These are phyloP conservation scores for Endotricha flammealis DNA, from an alignment of 2,888 invertebrate genomes.

Conservation along the genomic window DNA sequence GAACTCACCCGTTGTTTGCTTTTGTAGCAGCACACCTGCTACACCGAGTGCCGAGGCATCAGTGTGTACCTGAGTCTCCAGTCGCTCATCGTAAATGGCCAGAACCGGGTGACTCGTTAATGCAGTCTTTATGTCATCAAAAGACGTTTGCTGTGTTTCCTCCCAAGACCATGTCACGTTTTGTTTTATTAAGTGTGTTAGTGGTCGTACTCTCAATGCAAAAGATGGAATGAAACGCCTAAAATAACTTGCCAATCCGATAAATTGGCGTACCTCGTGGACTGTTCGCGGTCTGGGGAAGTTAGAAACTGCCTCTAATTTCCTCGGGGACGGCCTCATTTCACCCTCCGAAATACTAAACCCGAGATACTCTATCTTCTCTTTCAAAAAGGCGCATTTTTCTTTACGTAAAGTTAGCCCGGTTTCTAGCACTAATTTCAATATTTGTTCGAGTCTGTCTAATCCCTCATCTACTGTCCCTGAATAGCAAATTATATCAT, in stretches of 20 bases:
- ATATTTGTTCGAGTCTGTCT: slow-evolving; percentile 3
- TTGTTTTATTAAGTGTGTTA: not conserved
- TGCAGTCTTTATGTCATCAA: slow-evolving; percentile 19
- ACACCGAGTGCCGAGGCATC: slow-evolving; percentile 29
- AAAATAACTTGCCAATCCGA: not conserved
- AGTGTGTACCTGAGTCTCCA: slow-evolving; percentile 28
- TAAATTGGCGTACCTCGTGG: not conserved
- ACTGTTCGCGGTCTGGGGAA: not conserved
- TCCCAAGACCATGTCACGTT: slow-evolving; percentile 15
- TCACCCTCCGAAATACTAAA: not conserved
- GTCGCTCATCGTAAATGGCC: slow-evolving; percentile 20
- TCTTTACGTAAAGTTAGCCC: slow-evolving; percentile 1
- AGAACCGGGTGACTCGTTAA: slow-evolving; percentile 23
- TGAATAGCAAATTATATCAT: slow-evolving; percentile 11
- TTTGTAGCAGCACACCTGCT: slow-evolving; percentile 29
- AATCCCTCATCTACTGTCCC: not conserved
- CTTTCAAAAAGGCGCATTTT: slow-evolving; percentile 13
- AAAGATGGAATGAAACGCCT: not conserved
- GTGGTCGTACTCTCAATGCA: not conserved
- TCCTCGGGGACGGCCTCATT: not conserved
- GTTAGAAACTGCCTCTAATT: not conserved
- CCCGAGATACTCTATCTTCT: slow-evolving; percentile 6
- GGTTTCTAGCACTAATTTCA: slow-evolving; percentile 2
- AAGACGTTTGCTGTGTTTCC: slow-evolving; percentile 18
- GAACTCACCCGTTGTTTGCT: slow-evolving; percentile 7